Evolutionary conservation across 1,140 invertebrate genomes (phyloP), one percentile per base, ranked within the genome.

Genomic region (Leptinotarsa texana): DNA sequence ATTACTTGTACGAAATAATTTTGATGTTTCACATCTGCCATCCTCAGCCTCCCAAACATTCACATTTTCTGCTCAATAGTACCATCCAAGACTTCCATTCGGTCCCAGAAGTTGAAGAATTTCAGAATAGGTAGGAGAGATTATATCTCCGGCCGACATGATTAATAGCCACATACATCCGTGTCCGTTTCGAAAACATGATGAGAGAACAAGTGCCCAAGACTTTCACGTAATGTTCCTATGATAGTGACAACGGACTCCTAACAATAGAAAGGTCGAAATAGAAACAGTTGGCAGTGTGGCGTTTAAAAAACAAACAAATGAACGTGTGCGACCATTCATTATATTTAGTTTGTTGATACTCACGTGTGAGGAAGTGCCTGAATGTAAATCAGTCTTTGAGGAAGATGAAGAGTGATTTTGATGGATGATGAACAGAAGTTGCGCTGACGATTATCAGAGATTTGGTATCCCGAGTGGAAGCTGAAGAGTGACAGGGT

Each of bases 321-420:
- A 15, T 2, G 2, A 0, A 57, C 51, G 15, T 18, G 51, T 57
- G 15, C 15, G 51, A 18, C 51, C 51, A 57, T 57, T 57, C 51
- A 57, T 57, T 57, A 57, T 57, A 57, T 57, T 57, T 57, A 57
- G 51, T 57, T 57, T 57, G 51, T 57, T 57, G 51, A 57, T 57
- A n/a, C n/a, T 57, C 51, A 57, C 51, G 51, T 57, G 51, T 18
- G 51, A 57, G 51, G 51, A 57, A 57, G 51, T 57, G n/a, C 17
- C 51, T 57, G 51, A 0, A 13, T 57, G 17, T 57, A 57, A 57
- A 57, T 57, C 51, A 57, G 13, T 57, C 51, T 57, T 18, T 18
- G 51, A 57, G 51, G 51, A n/a, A 57, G n/a, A 57, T 15, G 51
- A 18, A 13, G 51, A 57, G 13, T 57, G 51, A 57, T 57, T 18